Evolutionary conservation across 1,140 invertebrate species (phyloP), one percentile per base, ranked within the genome.

Genomic region (Globodera ellingtonae): DNA sequence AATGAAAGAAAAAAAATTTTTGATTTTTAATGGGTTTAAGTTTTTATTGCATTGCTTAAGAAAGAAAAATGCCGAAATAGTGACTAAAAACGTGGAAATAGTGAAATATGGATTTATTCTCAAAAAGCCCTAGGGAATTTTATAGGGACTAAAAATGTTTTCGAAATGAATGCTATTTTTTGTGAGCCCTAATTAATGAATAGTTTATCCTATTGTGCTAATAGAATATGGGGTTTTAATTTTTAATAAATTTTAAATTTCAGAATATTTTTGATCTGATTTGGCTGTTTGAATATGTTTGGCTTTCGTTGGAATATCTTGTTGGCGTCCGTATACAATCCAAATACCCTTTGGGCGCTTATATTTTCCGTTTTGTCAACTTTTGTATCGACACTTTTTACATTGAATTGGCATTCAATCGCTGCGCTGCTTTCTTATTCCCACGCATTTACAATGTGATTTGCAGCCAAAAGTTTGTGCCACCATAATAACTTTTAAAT

Each of bases 381-480:
- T 77, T 77, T 67, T 77, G 75, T 35, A 77, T 77, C 44, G 75
- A 77, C 48, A 62, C 48, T 47, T 50, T 77, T 47, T 77, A 65
- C 75, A 77, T 77, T 24, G 50, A 77, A 52, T 10, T 77, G 75
- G 75, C 75, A 2, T 67, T 77, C 46, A 77, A 77, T 67, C 52
- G 75, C 13, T 62, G 50, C 13, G 44, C 48, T 18, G 75, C 75
- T 18, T 52, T 77, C n/a, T 24, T 75, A 15, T 75, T 75, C 24
- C 73, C 73, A 24, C 52, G 46, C 35, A 15, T 75, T 59, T 75
- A 75, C 35, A 75, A 24, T 24, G 44, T 10, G 6, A 24, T 75
- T 21, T 75, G 46, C 52, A 75, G 13, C 13, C 21, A 48, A 59
- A 75, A 75, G 73, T 75, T 15, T 18, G 47, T 72, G 21, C 67